Evolutionary conservation across 2,113 vertebrate genomes (phyloP).

Genomic region (human (Homo sapiens)): GRCh38 chr3:192239001-192239500

Average conservation of each 20-base stretch:
- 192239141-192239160: not conserved
- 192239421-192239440: not conserved
- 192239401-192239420: not conserved
- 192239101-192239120: not conserved
- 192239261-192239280: not conserved
- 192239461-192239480: not conserved
- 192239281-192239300: not conserved
- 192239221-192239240: not conserved
- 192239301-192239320: not conserved
- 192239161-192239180: not conserved
- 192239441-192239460: not conserved
- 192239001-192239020: not conserved
- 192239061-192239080: not conserved
- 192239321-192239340: not conserved
- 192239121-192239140: not conserved
- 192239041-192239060: not conserved
- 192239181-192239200: not conserved
- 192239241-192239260: not conserved
- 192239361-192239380: not conserved
- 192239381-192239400: not conserved
- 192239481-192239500: no score
- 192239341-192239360: not conserved
- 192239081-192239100: not conserved
- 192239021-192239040: not conserved
- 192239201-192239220: not conserved